Evolutionary conservation across 2,888 invertebrate species (phyloP).

Genomic region (Mimumesa dahlbomi): DNA sequence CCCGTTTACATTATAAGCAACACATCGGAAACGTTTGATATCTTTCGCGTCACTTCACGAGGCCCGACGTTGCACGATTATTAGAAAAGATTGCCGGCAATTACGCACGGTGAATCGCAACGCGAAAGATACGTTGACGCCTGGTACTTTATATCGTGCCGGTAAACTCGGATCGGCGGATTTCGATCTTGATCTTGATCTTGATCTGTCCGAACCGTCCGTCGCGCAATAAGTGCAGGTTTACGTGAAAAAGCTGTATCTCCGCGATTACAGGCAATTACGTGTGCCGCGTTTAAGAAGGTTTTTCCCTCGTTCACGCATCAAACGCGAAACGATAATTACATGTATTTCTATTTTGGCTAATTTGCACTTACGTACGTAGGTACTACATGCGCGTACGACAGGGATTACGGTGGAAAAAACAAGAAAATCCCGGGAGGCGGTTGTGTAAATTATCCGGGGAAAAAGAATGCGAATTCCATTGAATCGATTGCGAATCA

Average conservation of each 20-base stretch:
- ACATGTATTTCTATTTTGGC: conserved; percentile 2
- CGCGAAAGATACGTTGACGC: neutral
- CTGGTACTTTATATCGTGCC: neutral
- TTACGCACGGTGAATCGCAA: neutral
- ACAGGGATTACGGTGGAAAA: neutral
- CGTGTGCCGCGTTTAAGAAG: neutral
- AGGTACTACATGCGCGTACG: neutral
- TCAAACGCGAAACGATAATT: conserved; percentile 35
- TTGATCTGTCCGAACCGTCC: conserved; percentile 5
- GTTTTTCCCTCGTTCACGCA: conserved; percentile 1
- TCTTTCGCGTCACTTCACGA: too few relatives aligned
- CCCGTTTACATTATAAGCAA: too few relatives aligned
- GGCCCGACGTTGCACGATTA: too few relatives aligned
- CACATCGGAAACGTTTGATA: too few relatives aligned
- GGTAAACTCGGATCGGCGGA: neutral
- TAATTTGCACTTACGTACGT: neutral
- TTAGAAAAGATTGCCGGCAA: too few relatives aligned
- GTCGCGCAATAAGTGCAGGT: conserved; percentile 8
- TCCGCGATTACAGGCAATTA: conserved; percentile 13
- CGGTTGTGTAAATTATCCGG: neutral
- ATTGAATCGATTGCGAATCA: neutral
- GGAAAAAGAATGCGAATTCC: neutral
- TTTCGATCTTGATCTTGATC: conserved; percentile 8
- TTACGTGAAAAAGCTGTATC: conserved; percentile 14
- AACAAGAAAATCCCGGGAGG: too few relatives aligned